A percentile compares a stretch with the other conserved stretches of the same genome.
phyloP scores from a whole-genome alignment of 2,113 vertebrate species.

The Alexandromys fortis region DNA sequence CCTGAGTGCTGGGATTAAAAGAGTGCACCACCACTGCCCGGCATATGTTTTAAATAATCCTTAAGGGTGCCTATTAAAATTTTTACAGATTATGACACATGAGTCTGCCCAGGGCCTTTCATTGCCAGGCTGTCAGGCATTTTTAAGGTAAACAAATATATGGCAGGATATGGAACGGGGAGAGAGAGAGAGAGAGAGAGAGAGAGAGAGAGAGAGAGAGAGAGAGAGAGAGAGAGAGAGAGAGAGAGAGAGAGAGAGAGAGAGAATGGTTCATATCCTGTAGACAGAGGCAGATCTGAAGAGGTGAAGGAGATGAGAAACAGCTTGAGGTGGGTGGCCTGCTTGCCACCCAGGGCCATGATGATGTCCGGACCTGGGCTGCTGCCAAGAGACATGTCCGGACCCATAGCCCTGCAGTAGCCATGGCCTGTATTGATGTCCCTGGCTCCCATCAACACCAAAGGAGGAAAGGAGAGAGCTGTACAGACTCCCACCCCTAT shows the following conservation, averaged over 20 bases:
- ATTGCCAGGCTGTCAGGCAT: background rate
- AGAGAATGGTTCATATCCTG: background rate
- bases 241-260: too few species aligned
- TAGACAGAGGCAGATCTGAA: background rate
- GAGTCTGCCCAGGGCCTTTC: background rate
- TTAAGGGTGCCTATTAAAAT: background rate
- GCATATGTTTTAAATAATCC: background rate
- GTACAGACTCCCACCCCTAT: background rate
- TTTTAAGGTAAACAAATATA: background rate
- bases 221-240: too few species aligned
- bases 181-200: too few species aligned
- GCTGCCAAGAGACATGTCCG: background rate
- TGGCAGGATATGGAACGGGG: background rate
- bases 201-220: too few species aligned
- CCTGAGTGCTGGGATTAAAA: too few species aligned
- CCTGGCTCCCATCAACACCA: background rate
- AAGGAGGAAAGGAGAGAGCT: background rate
- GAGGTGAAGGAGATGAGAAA: background rate
- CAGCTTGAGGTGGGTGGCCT: background rate
- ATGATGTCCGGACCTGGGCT: background rate
- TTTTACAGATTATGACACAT: background rate
- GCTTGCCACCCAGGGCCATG: background rate
- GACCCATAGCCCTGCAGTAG: background rate
- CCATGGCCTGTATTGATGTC: background rate
- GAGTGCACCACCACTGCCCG: too few species aligned